phyloP scores from a whole-genome alignment of 2,888 invertebrate genomes.

The Diarsia dahlii region DNA sequence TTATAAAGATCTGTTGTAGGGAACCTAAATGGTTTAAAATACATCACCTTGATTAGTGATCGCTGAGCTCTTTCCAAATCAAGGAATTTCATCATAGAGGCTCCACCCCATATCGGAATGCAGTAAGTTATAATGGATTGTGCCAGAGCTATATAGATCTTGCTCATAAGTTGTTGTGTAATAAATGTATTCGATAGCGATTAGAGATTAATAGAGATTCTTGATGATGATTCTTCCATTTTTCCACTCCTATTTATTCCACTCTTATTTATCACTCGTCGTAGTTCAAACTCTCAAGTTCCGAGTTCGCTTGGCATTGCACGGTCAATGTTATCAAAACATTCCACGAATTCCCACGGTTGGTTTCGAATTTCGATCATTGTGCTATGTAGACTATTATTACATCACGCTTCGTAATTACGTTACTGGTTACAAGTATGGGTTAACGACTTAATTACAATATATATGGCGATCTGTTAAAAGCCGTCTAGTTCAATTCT shows the following conservation, averaged over 20 bases:
- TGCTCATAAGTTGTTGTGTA: too few species aligned
- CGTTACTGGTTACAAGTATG: constrained; percentile 53
- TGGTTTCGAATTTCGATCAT: constrained; percentile 60
- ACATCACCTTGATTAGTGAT: too few species aligned
- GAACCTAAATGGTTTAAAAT: too few species aligned
- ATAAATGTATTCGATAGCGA: too few species aligned
- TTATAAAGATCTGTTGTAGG: too few species aligned
- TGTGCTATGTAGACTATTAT: constrained; percentile 53
- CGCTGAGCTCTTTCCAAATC: too few species aligned
- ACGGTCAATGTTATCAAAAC: constrained; percentile 79
- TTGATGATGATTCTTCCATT: not conserved
- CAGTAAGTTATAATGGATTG: too few species aligned
- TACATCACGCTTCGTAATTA: constrained; percentile 58
- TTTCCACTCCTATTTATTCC: not conserved
- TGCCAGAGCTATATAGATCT: too few species aligned
- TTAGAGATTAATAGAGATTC: too few species aligned
- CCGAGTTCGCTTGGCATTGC: constrained; percentile 29
- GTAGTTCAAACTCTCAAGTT: constrained; percentile 24
- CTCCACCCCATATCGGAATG: too few species aligned
- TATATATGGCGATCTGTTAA: constrained; percentile 38
- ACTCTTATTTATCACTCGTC: not conserved
- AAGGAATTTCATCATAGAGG: too few species aligned
- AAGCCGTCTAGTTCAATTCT: constrained; percentile 27
- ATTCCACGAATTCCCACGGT: constrained; percentile 80
- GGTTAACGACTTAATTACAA: constrained; percentile 55